Base-by-base conservation (phyloP, 2,113 vertebrate species). In the Craseonycteris thonglongyai region DNA sequence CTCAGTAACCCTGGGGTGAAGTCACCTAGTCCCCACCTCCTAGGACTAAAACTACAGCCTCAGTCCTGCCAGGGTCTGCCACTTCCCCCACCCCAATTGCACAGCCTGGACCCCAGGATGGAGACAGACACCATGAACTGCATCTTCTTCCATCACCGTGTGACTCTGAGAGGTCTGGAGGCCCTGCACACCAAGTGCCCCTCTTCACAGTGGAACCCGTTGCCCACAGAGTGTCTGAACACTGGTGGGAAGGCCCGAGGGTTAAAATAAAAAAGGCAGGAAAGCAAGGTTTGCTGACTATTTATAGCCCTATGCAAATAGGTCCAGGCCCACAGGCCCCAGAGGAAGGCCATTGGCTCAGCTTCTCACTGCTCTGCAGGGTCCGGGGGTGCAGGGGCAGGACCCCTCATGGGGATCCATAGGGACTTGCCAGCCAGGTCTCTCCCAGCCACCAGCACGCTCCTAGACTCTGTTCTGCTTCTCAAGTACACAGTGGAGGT, bases 251-350 rank as follows among this genome's bases (percentile, higher is more conserved):
- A 87, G 59, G 24, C 54, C 9, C 19, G 21, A 24, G 47, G 42
- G 51, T 26, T n/a, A n/a, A n/a, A n/a, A 18, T 51, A 45, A 56
- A 30, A 78, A 88, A 5, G 4, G 68, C 91, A 93, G 85, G 96
- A 94, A 90, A 59, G 86, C 68, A 91, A 96, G 91, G 95, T 86
- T 40, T 58, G 38, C 71, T 24, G 22, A 49, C 80, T 96, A 92
- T 96, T 96, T 96, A 96, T 87, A 97, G 74, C 35, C 59, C 61
- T 65, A 96, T 94, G 96, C 95, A 97, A 97, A 97, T 78, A 88
- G 75, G 81, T 81, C 59, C 80, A 66, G 74, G 71, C 38, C 91
- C 89, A 92, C 6, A 59, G 81, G 93, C 90, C 93, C 88, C 88
- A 94, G 42, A 92, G 76, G 59, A 90, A 93, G 88, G 88, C 91